These are phyloP conservation scores for Nomada ferruginata DNA, from an alignment of 2,888 invertebrate genomes.

Conservation along the genomic window DNA sequence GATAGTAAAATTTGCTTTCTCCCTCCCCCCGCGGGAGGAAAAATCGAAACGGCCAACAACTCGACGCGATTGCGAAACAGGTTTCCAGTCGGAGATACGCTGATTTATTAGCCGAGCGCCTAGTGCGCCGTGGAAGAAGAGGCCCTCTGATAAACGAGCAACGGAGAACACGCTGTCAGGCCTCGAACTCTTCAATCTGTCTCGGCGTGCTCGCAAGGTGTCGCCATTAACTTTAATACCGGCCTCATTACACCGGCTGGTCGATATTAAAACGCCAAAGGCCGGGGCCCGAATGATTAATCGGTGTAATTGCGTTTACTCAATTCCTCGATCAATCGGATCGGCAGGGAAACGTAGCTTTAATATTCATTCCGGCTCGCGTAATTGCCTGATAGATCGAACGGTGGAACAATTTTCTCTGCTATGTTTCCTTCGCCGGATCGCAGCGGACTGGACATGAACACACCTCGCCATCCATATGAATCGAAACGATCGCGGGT, in stretches of 20 bases:
- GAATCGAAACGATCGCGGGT: conserved; percentile 22
- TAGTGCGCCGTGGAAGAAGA: neutral
- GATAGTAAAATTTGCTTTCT: conserved; percentile 21
- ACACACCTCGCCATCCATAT: conserved; percentile 6
- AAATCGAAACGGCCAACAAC: conserved; percentile 2
- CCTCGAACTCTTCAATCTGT: conserved; percentile 78
- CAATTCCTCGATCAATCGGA: conserved; percentile 60
- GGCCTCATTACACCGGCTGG: conserved; percentile 54
- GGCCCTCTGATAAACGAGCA: conserved; percentile 51
- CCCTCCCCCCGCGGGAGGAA: neutral
- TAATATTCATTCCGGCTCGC: conserved; percentile 45
- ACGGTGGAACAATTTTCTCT: conserved; percentile 9
- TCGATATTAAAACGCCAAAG: conserved; percentile 57
- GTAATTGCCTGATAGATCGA: conserved; percentile 46
- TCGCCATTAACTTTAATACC: conserved; percentile 65
- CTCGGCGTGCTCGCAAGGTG: conserved; percentile 67
- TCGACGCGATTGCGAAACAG: conserved; percentile 47
- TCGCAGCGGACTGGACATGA: neutral
- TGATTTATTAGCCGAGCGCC: conserved; percentile 54
- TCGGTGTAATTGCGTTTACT: conserved; percentile 63
- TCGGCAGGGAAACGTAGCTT: conserved; percentile 40
- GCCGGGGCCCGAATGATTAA: conserved; percentile 53
- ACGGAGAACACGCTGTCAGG: conserved; percentile 52
- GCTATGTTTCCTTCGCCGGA: neutral
- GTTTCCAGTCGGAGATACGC: conserved; percentile 39